Conservation (phyloP, 2,113 vertebrate species). For the Mormyrus lacerda region DNA sequence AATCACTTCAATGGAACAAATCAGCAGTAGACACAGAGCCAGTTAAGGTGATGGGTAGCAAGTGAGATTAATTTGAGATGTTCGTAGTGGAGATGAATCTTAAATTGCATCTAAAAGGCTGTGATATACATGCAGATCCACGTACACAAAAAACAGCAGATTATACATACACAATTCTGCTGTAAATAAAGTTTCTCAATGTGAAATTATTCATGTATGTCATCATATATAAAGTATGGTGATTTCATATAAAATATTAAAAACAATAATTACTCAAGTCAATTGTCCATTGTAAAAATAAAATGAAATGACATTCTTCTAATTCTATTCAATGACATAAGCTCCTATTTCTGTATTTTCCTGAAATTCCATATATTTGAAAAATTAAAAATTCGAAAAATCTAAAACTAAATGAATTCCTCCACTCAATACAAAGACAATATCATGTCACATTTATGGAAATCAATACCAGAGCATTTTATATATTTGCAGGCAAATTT, state of each 20-base stretch:
- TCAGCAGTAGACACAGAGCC: background rate
- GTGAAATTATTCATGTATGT: too few species aligned
- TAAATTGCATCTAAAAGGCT: background rate
- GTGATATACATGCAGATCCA: background rate
- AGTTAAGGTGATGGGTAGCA: background rate
- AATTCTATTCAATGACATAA: background rate
- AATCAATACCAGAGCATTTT: background rate
- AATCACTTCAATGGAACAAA: background rate
- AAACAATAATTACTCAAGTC: background rate
- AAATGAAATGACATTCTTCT: background rate
- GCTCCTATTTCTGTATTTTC: background rate
- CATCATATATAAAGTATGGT: background rate
- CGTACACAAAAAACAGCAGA: background rate
- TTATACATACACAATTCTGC: background rate
- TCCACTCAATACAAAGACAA: background rate
- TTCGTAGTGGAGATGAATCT: background rate
- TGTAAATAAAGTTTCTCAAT: background rate
- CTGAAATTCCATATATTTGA: background rate
- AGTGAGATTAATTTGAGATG: background rate
- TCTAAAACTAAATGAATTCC: background rate
- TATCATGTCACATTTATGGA: background rate
- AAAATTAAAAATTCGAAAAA: too few species aligned
- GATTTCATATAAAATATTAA: background rate
- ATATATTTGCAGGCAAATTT: background rate
- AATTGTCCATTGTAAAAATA: background rate